Evolutionary conservation across 2,888 invertebrate species (phyloP), one percentile per base, ranked within the genome.

Genomic region (Drosophila tripunctata): DNA sequence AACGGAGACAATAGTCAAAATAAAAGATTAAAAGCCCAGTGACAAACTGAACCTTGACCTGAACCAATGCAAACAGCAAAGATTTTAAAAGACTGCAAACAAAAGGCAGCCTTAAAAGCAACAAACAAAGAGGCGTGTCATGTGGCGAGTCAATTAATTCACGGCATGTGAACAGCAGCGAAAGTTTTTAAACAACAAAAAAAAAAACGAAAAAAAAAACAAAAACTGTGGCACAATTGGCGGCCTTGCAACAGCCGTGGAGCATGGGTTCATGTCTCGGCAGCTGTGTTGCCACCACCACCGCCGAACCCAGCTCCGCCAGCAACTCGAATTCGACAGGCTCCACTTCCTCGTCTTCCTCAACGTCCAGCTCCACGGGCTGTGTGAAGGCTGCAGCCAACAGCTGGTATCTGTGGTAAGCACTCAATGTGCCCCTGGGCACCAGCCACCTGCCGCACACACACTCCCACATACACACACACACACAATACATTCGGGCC

Each of bases 261-360:
- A 79, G 80, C 61, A 82, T 82, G 82, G 82, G 82, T 80, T 79
- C 87, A 75, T 82, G 82, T 50, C 61, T 86, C 47, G 84, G 82
- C 84, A 86, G 81, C 78, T 86, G 82, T 41, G 72, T 68, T 45
- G 45, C 67, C 67, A 45, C 67, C 64, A 56, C 27, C 52, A 19
- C 62, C 40, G 56, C 50, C 63, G n/a, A 17, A 30, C 47, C 64
- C 54, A 56, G 31, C 43, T 45, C 67, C 43, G 54, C 50, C 63
- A 41, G 52, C 52, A 76, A 51, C 22, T 61, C 84, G 33, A 76
- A 86, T 44, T 63, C 63, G 24, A 60, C 55, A 48, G 52, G 48
- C 38, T 58, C 54, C n/a, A n/a, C n/a, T 22, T 61, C 80, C 44
- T 67, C 80, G 52, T 83, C 81, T 48, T 67, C 85, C 48, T 76